Conservation (phyloP, 2,113 vertebrate genomes). For the Prunella himalayana region DNA sequence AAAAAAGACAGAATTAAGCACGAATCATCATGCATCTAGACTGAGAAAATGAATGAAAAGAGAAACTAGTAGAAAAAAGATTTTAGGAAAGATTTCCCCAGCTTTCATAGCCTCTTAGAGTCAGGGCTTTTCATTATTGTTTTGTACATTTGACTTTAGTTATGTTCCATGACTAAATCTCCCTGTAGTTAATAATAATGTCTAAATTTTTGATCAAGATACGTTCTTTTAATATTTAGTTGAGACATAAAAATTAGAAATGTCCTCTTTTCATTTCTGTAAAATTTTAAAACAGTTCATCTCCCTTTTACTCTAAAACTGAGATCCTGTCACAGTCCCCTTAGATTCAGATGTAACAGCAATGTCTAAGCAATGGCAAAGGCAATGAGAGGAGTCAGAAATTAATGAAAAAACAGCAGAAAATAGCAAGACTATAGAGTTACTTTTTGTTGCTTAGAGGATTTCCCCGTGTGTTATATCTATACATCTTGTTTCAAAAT, state of each 20-base stretch:
- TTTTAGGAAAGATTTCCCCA: background rate
- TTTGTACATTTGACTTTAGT: background rate
- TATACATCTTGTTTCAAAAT: background rate
- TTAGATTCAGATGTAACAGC: background rate
- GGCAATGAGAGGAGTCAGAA: background rate
- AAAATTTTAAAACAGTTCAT: background rate
- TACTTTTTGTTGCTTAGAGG: background rate
- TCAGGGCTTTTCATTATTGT: background rate
- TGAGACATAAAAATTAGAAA: background rate
- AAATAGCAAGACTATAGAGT: background rate
- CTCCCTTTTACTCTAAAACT: background rate
- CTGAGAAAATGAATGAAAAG: background rate
- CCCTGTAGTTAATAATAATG: background rate
- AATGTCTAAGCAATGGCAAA: background rate
- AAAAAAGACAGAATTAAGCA: background rate
- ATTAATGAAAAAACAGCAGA: background rate
- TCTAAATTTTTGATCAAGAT: background rate
- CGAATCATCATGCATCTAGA: background rate
- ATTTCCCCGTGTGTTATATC: background rate
- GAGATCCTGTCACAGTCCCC: background rate
- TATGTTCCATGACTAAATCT: background rate
- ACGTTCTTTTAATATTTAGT: background rate
- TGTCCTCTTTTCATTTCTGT: background rate
- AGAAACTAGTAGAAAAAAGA: background rate
- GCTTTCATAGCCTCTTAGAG: background rate